phyloP scores from a whole-genome alignment of 2,113 vertebrate genomes.

The Paramormyrops kingsleyae region DNA sequence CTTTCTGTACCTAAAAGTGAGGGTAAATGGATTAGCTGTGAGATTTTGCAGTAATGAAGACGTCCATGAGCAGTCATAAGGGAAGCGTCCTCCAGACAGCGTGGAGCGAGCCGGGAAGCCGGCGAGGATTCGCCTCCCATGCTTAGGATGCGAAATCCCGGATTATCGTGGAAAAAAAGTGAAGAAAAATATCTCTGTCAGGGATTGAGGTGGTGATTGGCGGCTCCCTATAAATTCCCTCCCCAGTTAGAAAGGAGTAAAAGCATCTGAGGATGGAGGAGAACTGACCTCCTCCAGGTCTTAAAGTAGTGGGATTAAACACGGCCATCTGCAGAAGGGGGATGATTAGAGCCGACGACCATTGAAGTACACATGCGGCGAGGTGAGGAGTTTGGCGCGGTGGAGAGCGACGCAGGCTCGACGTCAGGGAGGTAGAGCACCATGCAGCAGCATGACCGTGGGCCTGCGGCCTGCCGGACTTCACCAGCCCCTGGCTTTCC shows the following conservation, averaged over 20 bases:
- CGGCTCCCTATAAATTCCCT: constrained; percentile 34
- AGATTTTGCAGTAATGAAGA: background rate
- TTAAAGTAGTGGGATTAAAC: constrained; percentile 36
- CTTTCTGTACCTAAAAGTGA: background rate
- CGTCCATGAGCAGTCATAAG: background rate
- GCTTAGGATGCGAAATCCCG: background rate
- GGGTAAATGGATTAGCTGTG: background rate
- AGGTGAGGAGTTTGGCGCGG: background rate
- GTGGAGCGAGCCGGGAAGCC: background rate
- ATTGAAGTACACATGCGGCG: constrained; percentile 34
- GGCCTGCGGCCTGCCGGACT: background rate
- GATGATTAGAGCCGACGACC: constrained; percentile 41
- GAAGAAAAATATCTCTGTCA: background rate
- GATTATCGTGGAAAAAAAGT: background rate
- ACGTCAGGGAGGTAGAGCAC: background rate
- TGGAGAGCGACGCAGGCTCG: background rate
- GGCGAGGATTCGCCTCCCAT: background rate
- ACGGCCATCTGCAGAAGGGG: constrained; percentile 39
- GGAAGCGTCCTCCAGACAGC: background rate
- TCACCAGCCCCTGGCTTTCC: background rate
- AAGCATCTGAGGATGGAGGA: constrained; percentile 34
- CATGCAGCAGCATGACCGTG: background rate
- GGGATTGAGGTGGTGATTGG: constrained; percentile 28
- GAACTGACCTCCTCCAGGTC: constrained; percentile 24
- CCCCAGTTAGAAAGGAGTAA: constrained; percentile 41